Conservation (phyloP, 2,797 vertebrate species). For the Liasis olivaceus region DNA sequence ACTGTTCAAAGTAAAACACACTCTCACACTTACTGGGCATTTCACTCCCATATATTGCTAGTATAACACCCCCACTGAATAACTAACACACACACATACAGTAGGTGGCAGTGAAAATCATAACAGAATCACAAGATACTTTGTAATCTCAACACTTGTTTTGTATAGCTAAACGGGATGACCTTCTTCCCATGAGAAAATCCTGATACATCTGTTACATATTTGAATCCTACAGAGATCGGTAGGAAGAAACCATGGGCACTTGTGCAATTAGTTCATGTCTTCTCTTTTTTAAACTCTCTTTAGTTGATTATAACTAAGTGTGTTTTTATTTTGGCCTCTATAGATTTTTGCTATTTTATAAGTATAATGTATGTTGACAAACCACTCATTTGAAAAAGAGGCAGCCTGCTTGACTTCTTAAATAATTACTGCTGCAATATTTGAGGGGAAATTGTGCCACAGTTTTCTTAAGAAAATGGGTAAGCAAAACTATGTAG, state of each 20-base stretch:
- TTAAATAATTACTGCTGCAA: not conserved
- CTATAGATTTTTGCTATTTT: not conserved
- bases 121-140: no score
- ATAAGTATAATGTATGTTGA: not conserved
- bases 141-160: no score
- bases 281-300: not conserved
- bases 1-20: no score
- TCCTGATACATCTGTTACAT: not conserved
- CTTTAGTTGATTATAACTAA: not conserved
- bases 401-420: not conserved
- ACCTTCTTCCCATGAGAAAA: no score
- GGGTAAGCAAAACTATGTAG: not conserved
- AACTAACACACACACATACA: no score
- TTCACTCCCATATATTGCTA: no score
- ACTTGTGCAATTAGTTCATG: not conserved
- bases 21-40: no score
- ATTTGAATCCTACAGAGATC: not conserved
- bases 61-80: no score
- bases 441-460: not conserved
- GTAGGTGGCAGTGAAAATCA: no score
- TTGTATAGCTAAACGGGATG: no score
- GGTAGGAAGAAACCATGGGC: not conserved
- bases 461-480: not conserved
- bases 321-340: not conserved
- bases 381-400: not conserved